phyloP scores from a whole-genome alignment of 2,888 invertebrate genomes.

The Autographa gamma region DNA sequence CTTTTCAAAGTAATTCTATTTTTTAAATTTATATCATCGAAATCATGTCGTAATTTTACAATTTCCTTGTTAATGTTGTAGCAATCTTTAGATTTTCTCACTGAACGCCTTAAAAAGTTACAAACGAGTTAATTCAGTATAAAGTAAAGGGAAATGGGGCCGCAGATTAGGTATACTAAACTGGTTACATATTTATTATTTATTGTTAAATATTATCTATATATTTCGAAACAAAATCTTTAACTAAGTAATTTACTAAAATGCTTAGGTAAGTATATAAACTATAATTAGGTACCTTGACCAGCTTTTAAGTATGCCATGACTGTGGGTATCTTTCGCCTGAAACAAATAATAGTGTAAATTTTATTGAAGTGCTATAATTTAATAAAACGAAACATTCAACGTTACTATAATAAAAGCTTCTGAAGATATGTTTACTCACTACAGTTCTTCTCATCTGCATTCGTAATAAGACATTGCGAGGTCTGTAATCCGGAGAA shows the following conservation, averaged over 20 bases:
- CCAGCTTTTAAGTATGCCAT: slow-evolving; percentile 59
- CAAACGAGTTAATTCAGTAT: neutral
- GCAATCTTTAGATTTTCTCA: slow-evolving; percentile 66
- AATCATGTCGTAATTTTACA: slow-evolving; percentile 72
- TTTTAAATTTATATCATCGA: slow-evolving; percentile 72
- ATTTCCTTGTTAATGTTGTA: slow-evolving; percentile 74
- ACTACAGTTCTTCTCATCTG: slow-evolving; percentile 73
- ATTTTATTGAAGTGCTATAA: neutral
- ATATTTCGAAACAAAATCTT: too few species aligned
- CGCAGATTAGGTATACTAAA: neutral
- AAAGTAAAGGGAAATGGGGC: neutral
- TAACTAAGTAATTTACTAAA: too few species aligned
- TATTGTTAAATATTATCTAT: too few species aligned
- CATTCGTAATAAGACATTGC: slow-evolving; percentile 68
- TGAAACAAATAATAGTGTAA: slow-evolving; percentile 54
- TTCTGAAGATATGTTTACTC: slow-evolving; percentile 45
- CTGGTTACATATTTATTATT: neutral
- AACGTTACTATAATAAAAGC: neutral
- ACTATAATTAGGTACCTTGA: slow-evolving; percentile 62
- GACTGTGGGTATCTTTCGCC: slow-evolving; percentile 70
- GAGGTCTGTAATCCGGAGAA: slow-evolving; percentile 73
- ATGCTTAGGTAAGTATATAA: neutral
- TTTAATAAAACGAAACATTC: neutral
- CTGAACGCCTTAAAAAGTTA: slow-evolving; percentile 63
- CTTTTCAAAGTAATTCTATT: slow-evolving; percentile 72